Base-by-base conservation (phyloP, 2,888 invertebrate genomes). In the Eilema depressum region DNA sequence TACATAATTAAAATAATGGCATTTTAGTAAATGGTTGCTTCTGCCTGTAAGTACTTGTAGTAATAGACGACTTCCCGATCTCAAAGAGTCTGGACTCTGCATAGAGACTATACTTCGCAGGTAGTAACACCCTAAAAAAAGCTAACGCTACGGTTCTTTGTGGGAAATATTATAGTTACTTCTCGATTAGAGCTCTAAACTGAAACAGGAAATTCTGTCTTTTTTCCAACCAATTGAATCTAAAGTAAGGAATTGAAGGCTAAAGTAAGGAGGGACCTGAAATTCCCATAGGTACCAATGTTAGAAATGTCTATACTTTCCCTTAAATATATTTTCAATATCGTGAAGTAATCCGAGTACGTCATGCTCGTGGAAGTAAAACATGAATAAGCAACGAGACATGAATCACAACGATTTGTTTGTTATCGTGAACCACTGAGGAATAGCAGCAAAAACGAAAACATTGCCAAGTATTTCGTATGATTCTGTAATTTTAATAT, bases 371-470 rank as follows among this genome's bases (percentile, higher is more conserved):
- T 20, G 10, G 23, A 65, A 65, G 25, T 65, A 37, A 64, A 69
- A 61, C 28, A 47, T 25, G 53, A 65, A 60, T 69, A 65, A 30
- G 64, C 64, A 64, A 60, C 64, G 26, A 57, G 61, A 41, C 63
- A 63, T 37, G 33, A 63, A 69, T 57, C 64, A 63, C 30, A 65
- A 65, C 17, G 60, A 64, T 65, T 69, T 69, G 69, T 69, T 60
- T 64, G 53, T 69, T 64, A 41, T 69, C 33, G 69, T 28, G 53
- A 20, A 28, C 69, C 60, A 28, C 60, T 63, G 61, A 60, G 65
- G 59, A 65, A 65, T 69, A 30, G 33, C 25, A 17, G 64, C 59
- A 69, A 63, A 59, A 69, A 63, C 56, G 53, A 59, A 60, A 69
- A 25, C 57, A 59, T 59, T 25, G 41, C 59, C 28, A 25, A 26